Evolutionary conservation across 2,888 invertebrate genomes (phyloP).

Genomic region (Phyllotreta striolata): DNA sequence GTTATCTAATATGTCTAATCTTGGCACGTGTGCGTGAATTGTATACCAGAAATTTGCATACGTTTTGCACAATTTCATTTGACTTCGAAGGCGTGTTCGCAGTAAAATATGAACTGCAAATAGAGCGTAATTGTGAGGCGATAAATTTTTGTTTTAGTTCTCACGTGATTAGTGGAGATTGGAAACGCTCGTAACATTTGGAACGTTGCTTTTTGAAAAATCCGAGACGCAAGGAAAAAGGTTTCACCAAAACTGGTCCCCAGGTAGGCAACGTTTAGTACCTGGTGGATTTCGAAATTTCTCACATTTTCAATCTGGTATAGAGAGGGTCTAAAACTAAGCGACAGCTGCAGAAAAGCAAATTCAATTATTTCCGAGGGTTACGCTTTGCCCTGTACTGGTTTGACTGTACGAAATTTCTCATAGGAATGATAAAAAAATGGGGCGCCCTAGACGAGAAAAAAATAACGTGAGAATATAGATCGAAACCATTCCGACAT

Average conservation of each 20-base stretch:
- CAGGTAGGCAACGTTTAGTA: background rate
- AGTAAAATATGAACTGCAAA: constrained; percentile 28
- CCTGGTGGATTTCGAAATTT: background rate
- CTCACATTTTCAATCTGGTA: constrained; percentile 2
- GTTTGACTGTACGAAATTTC: constrained; percentile 1
- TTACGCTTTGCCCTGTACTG: too few species aligned
- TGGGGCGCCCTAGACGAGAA: background rate
- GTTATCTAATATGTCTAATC: constrained; percentile 49
- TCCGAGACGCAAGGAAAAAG: background rate
- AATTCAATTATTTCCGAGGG: background rate
- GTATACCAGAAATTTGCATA: constrained; percentile 33
- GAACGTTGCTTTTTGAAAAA: too few species aligned
- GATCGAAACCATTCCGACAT: background rate
- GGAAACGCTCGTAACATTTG: too few species aligned
- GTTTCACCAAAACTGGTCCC: constrained; percentile 1
- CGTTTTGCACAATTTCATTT: constrained; percentile 19
- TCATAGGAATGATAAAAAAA: constrained; percentile 1
- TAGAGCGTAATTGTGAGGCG: constrained; percentile 25
- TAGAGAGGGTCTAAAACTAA: background rate
- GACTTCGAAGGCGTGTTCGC: constrained; percentile 22
- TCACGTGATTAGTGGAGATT: too few species aligned
- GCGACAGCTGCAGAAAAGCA: constrained; percentile 15
- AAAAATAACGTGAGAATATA: constrained; percentile 1
- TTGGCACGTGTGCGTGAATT: constrained; percentile 35
- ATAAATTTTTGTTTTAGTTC: too few species aligned